Evolutionary conservation across 2,888 invertebrate species (phyloP).

Genomic region (Mesorhabditis sp.): DNA sequence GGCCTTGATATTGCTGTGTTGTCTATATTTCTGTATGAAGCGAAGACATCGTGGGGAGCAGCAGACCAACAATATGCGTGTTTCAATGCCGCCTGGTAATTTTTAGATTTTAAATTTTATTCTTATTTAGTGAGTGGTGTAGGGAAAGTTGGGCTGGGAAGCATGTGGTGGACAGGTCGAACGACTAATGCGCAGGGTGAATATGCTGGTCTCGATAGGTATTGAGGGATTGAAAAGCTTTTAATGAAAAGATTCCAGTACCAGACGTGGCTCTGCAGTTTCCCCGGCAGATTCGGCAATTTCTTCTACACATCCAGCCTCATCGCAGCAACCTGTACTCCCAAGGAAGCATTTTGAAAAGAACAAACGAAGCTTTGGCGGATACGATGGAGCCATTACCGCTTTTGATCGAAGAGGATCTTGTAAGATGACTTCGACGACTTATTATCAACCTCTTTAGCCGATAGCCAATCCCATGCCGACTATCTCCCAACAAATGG

Average conservation of each 20-base stretch:
- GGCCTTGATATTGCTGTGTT: conserved; percentile 21
- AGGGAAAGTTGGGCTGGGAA: conserved; percentile 23
- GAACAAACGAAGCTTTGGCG: conserved; percentile 1
- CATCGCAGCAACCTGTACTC: background rate
- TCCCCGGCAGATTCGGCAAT: background rate
- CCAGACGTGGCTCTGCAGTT: conserved; percentile 1
- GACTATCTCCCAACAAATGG: background rate
- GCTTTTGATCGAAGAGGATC: conserved; percentile 3
- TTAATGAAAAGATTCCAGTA: background rate
- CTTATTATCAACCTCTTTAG: background rate
- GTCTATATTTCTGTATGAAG: conserved; percentile 24
- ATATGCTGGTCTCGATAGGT: conserved; percentile 3
- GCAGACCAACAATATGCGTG: conserved; percentile 22
- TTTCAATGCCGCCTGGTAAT: conserved; percentile 22
- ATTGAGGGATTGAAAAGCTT: background rate
- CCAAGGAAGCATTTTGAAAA: background rate
- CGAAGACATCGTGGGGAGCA: conserved; percentile 15
- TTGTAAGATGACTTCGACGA: background rate
- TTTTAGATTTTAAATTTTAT: background rate
- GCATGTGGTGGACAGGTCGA: conserved; percentile 29
- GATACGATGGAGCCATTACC: conserved; percentile 2
- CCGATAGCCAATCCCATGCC: conserved; percentile 5
- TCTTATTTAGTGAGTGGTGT: conserved; percentile 10
- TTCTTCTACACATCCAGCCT: background rate
- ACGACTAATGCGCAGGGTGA: conserved; percentile 8